These are phyloP conservation scores for Athene noctua DNA, from an alignment of 2,113 vertebrate species.

Conservation along the genomic window DNA sequence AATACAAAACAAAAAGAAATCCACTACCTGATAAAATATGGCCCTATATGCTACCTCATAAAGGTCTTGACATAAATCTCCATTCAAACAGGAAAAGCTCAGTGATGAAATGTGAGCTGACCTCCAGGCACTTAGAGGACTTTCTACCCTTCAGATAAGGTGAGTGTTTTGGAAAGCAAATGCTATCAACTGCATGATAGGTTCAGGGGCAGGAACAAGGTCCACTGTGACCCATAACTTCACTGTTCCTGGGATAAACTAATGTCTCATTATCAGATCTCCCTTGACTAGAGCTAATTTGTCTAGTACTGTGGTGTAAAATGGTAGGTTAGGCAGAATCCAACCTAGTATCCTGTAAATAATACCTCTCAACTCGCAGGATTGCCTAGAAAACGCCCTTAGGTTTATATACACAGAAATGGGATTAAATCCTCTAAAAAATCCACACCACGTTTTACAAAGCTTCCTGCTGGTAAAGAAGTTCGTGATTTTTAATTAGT, in stretches of 20 bases:
- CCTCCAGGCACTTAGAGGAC: neutral
- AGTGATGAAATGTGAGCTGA: neutral
- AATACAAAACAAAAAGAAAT: constrained; percentile 29
- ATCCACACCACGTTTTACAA: constrained; percentile 33
- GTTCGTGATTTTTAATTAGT: constrained; percentile 69
- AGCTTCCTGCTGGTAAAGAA: constrained; percentile 44
- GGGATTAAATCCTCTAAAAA: constrained; percentile 31
- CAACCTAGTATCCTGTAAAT: neutral
- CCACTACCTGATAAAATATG: neutral
- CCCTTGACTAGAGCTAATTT: neutral
- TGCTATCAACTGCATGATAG: neutral
- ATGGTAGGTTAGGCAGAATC: neutral
- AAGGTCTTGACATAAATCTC: neutral
- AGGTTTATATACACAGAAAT: neutral
- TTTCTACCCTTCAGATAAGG: neutral
- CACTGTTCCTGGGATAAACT: neutral
- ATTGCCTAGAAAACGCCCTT: neutral
- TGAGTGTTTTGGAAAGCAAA: neutral
- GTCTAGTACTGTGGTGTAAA: neutral
- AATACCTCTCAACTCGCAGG: neutral
- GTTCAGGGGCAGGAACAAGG: neutral
- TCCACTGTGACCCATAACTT: neutral
- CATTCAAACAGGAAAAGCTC: neutral
- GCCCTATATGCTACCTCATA: neutral
- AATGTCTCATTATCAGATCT: neutral